Base-by-base conservation (phyloP, 2,888 invertebrate genomes). In the Stegophylla sp. region DNA sequence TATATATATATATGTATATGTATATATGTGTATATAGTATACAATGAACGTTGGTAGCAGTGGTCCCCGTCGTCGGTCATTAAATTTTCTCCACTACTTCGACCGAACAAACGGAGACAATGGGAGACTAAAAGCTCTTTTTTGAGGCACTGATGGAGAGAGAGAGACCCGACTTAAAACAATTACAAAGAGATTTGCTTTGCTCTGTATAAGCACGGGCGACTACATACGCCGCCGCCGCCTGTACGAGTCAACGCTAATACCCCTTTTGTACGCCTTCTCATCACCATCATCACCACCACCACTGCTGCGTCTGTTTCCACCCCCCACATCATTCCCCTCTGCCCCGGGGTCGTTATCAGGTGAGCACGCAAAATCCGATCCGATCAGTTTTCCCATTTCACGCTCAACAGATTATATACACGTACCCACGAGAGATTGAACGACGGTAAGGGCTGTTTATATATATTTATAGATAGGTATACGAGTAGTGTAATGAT, bases 371-470 rank as follows among this genome's bases (percentile, higher is more conserved):
- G 20, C 56, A 77, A 56, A 77, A 69, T 28, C 9, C 67, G 61
- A 79, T 61, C 79, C 69, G 69, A 79, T 79, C 79, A 61, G 71
- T 79, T 79, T 79, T 79, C 79, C 69, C 79, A 79, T 79, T 79
- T 79, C 79, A 79, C 79, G 79, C 79, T 79, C 79, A 79, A 79
- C 79, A 51, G 79, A 79, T 79, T 79, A 71, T 77, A 34, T 13
- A 1, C n/a, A 17, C 23, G 13, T 34, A 13, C 1, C 9, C 12
- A 12, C 48, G 2, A 34, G 48, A 48, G 63, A 74, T 34, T 26
- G 64, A 43, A 63, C 61, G 45, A 51, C 20, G 63, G 51, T 23
- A 12, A 51, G 20, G 56, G 20, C 34, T 74, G 34, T 48, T 48
- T 20, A 63, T 63, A 51, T 48, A 73, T 45, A 23, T 7, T 28